Base-by-base conservation (phyloP, 2,888 invertebrate genomes). In the Drosophila limbata region DNA sequence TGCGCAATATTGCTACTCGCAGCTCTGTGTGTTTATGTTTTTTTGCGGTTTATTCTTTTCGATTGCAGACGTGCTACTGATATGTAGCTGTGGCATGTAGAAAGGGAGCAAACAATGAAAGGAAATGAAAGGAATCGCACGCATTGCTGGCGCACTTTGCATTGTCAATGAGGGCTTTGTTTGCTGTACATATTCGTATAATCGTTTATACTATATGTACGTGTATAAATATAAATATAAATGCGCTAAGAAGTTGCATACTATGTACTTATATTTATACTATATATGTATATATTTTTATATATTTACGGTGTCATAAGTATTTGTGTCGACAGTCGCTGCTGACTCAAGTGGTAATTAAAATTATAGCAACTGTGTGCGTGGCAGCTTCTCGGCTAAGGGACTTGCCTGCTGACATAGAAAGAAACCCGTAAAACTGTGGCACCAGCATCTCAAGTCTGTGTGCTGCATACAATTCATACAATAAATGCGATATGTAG, bases 271-370 rank as follows among this genome's bases (percentile, higher is more conserved):
- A 55, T 25, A 17, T 13, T 19, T 21, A 31, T 42, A 48, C n/a
- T 31, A 9, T 19, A 6, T 15, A 21, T 13, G 21, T 25, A 45
- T 42, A 55, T 37, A 19, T 25, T 28, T 17, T 37, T 15, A 13
- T 39, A 39, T 44, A 44, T 44, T 5, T 13, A 5, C 44, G 3
- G 45, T 55, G 31, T 47, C 33, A 21, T 17, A 48, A 42, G 53
- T 25, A 25, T 66, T 69, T 73, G 65, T 52, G 66, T 31, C 45
- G 64, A 31, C 65, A 40, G 61, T 64, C 65, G 65, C 65, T 60
- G 60, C 52, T 65, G 68, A 63, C 68, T 72, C 69, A 62, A 90
- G 88, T 77, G 87, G 84, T 90, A 90, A 89, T 89, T 90, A 90
- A 86, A 87, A 89, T 87, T 87, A 89, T 78, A 78, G 67, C 73